Percentiles rank a stretch among this genome's conserved stretches.
Evolutionary conservation across 2,113 vertebrate genomes (phyloP).

Genomic region (Cryptomyrus ogoouensis): DNA sequence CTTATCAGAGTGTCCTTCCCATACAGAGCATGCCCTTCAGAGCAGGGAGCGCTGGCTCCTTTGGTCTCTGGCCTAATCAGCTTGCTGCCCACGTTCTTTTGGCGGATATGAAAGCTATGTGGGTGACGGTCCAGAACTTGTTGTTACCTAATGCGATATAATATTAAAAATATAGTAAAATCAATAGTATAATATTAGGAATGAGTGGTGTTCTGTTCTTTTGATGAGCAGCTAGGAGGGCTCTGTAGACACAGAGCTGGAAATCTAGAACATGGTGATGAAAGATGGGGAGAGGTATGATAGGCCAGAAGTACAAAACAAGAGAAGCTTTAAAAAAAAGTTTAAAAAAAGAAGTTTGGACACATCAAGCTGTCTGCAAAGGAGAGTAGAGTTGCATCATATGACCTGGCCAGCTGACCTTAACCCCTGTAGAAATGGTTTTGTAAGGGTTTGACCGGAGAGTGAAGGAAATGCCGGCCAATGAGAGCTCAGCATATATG

Average conservation of each 20-base stretch:
- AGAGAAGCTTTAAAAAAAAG: no score
- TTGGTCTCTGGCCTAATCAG: neutral
- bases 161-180: neutral
- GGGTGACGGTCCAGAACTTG: neutral
- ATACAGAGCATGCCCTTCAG: neutral
- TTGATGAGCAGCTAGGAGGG: neutral
- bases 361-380: neutral
- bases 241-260: neutral
- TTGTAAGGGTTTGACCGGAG: neutral
- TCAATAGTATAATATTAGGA: neutral
- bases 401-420: neutral
- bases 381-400: neutral
- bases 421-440: neutral
- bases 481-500: neutral
- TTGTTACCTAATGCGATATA: neutral
- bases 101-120: neutral
- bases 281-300: neutral
- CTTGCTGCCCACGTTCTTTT: neutral
- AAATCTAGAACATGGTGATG: neutral
- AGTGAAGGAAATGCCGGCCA: neutral
- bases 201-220: neutral
- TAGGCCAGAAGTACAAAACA: neutral
- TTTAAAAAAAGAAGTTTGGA: neutral
- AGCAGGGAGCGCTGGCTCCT: neutral
- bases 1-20: neutral